phyloP scores from a whole-genome alignment of 2,888 invertebrate species.

The Creontiades dilutus region DNA sequence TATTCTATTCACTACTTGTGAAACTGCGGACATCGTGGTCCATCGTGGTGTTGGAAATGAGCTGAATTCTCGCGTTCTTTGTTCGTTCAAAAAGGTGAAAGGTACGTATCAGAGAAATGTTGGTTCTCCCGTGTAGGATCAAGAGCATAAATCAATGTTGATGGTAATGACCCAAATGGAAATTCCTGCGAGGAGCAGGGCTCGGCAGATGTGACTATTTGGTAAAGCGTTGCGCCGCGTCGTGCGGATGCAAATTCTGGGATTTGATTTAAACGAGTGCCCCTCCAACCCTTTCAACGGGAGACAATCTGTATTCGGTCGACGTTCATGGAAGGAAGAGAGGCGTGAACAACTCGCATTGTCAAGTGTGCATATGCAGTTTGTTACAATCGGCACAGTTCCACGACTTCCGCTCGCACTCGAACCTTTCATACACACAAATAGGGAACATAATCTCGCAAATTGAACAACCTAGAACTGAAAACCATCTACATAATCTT shows the following conservation, averaged over 20 bases:
- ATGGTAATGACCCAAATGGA: neutral
- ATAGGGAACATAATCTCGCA: no score
- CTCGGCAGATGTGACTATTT: conserved; percentile 27
- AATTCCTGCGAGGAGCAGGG: conserved; percentile 1
- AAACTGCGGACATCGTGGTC: no score
- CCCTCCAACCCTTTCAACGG: neutral
- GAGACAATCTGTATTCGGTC: neutral
- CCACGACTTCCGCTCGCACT: no score
- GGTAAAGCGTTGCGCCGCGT: neutral
- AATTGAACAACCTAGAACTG: no score
- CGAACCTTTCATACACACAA: no score
- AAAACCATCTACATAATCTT: no score
- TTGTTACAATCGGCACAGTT: no score
- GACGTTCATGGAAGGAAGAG: neutral
- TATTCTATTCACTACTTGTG: no score
- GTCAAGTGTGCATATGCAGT: neutral
- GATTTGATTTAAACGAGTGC: conserved; percentile 10
- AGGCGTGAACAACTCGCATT: neutral
- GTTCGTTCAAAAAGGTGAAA: no score
- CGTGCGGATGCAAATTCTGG: neutral
- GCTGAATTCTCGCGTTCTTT: no score
- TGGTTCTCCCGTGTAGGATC: neutral
- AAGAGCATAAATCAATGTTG: neutral
- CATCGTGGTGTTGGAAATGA: no score
- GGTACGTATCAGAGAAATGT: neutral